Conservation (phyloP, 2,797 vertebrate species). For the Aplochiton taeniatus region DNA sequence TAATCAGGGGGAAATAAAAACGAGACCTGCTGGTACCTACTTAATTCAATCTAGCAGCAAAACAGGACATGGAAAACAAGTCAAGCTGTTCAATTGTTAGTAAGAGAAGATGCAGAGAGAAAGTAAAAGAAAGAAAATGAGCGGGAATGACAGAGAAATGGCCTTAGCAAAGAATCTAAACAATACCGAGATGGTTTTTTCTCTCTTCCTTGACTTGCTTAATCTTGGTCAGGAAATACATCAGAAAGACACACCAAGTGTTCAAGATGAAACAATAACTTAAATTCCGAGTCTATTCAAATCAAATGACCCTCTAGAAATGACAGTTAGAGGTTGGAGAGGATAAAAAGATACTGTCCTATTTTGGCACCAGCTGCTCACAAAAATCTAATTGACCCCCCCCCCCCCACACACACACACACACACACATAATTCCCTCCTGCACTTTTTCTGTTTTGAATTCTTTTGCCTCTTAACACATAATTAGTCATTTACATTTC, state of each 20-base stretch:
- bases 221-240: slow-evolving; percentile 34
- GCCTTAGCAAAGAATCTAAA: slow-evolving; percentile 20
- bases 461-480: no score
- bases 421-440: no score
- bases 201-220: slow-evolving; percentile 26
- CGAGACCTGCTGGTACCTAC: slow-evolving; percentile 13
- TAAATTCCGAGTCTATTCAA: no score
- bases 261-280: not conserved
- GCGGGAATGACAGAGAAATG: slow-evolving; percentile 2
- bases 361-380: no score
- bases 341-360: no score
- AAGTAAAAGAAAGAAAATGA: slow-evolving; percentile 7
- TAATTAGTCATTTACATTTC: no score
- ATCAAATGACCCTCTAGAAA: no score
- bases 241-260: slow-evolving; percentile 14
- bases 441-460: no score
- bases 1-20: slow-evolving; percentile 42
- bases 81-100: slow-evolving; percentile 32
- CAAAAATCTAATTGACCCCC: no score
- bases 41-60: slow-evolving; percentile 44
- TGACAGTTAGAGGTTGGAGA: no score
- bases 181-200: not conserved
- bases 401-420: no score
- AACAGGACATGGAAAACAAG: slow-evolving; percentile 34
- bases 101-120: not conserved